Conservation (phyloP, 2,797 vertebrate genomes). For the Chiroxiphia lanceolata region DNA sequence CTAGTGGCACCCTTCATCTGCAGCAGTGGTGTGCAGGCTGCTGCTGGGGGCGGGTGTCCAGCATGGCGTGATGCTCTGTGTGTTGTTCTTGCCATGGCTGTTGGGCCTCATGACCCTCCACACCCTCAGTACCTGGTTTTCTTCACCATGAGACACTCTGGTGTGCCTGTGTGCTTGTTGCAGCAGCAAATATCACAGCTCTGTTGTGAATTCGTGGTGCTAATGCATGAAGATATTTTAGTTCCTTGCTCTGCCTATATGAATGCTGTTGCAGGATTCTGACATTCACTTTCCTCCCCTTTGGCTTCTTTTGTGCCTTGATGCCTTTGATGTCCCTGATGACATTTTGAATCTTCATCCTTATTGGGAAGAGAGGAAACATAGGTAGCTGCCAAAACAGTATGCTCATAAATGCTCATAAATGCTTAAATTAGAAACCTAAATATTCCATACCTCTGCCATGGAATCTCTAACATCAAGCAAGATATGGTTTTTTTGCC, state of each 20-base stretch:
- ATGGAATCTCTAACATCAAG: neutral
- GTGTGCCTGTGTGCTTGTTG: neutral
- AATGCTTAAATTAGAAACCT: neutral
- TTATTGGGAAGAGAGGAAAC: neutral
- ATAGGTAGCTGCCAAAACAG: neutral
- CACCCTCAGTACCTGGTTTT: neutral
- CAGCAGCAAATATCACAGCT: neutral
- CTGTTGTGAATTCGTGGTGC: neutral
- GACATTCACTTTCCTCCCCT: neutral
- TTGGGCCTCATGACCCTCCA: neutral
- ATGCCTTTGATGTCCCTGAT: neutral
- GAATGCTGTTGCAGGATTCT: neutral
- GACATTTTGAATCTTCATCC: neutral
- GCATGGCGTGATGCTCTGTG: neutral
- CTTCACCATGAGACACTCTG: neutral
- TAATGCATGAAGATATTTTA: neutral
- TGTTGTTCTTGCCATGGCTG: neutral
- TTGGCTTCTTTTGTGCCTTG: neutral
- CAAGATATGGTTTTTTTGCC: rapidly evolving
- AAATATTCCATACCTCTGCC: neutral
- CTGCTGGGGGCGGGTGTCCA: neutral
- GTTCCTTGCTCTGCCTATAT: neutral
- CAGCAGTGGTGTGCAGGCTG: neutral
- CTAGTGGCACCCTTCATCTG: neutral
- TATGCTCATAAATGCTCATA: neutral